These are phyloP conservation scores for Dione juno DNA, from an alignment of 2,888 invertebrate genomes.

Conservation along the genomic window DNA sequence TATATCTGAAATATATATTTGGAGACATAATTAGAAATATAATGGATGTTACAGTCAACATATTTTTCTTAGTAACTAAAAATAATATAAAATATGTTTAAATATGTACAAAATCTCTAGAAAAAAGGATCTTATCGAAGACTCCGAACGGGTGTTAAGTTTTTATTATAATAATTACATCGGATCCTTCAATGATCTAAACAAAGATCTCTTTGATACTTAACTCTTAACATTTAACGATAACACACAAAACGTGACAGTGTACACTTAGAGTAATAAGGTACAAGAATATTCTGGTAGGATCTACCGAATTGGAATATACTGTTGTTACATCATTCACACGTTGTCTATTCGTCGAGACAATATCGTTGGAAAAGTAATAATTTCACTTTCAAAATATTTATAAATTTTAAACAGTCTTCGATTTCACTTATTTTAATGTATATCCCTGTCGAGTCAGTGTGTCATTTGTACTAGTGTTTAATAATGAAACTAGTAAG, in stretches of 20 bases:
- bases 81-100: conserved; percentile 35
- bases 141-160: conserved; percentile 2
- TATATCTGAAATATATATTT: neutral
- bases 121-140: conserved; percentile 33
- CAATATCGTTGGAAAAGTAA: conserved; percentile 59
- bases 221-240: conserved; percentile 24
- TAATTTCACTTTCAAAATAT: conserved; percentile 68
- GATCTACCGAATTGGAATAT: conserved; percentile 70
- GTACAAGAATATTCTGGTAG: conserved; percentile 76
- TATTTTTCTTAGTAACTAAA: conserved; percentile 39
- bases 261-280: conserved; percentile 58
- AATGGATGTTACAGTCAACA: conserved; percentile 50
- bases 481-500: conserved; percentile 68
- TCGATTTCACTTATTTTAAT: conserved; percentile 79
- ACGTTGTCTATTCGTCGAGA: conserved; percentile 56
- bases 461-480: conserved; percentile 79
- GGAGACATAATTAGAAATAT: conserved; percentile 49
- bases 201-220: conserved; percentile 28
- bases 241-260: conserved; percentile 39
- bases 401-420: conserved; percentile 80
- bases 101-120: conserved; percentile 39
- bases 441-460: conserved; percentile 78
- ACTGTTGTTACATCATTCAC: conserved; percentile 66
- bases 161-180: neutral
- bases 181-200: conserved; percentile 13